Evolutionary conservation across 2,888 invertebrate genomes (phyloP).

Genomic region (Eulithis testata): DNA sequence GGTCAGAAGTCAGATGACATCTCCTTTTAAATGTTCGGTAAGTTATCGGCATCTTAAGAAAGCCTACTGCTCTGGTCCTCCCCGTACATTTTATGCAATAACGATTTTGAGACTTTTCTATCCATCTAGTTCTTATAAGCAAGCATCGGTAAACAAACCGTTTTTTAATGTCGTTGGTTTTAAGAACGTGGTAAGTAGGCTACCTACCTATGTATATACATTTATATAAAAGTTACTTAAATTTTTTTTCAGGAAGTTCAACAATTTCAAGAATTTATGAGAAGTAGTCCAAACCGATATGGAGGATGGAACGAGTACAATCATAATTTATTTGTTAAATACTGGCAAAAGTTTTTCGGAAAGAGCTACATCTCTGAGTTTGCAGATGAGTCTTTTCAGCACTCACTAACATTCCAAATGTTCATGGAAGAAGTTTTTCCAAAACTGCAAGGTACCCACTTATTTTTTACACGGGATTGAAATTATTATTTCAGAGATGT

Average conservation of each 20-base stretch:
- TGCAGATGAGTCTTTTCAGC: constrained; percentile 31
- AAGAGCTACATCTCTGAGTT: constrained; percentile 22
- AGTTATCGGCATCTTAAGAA: background rate
- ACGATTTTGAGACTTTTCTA: no score
- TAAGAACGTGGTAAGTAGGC: no score
- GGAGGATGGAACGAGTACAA: constrained; percentile 85
- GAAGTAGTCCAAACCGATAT: constrained; percentile 74
- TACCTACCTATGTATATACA: no score
- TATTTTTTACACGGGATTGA: background rate
- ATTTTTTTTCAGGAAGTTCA: constrained; percentile 74
- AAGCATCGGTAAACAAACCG: no score
- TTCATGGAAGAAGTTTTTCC: constrained; percentile 56
- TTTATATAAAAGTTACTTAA: background rate
- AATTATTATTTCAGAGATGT: background rate
- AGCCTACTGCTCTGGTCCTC: no score
- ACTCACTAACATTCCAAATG: constrained; percentile 37
- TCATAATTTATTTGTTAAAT: constrained; percentile 80
- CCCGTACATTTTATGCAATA: no score
- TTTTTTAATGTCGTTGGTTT: no score
- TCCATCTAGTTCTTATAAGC: no score
- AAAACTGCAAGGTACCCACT: constrained; percentile 55
- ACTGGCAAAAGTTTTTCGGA: constrained; percentile 66
- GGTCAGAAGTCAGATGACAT: constrained; percentile 64
- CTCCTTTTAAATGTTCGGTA: constrained; percentile 69
- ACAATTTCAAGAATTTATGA: constrained; percentile 82